Evolutionary conservation across 2,888 invertebrate genomes (phyloP), one percentile per base, ranked within the genome.

Genomic region (Girardia tigrina): DNA sequence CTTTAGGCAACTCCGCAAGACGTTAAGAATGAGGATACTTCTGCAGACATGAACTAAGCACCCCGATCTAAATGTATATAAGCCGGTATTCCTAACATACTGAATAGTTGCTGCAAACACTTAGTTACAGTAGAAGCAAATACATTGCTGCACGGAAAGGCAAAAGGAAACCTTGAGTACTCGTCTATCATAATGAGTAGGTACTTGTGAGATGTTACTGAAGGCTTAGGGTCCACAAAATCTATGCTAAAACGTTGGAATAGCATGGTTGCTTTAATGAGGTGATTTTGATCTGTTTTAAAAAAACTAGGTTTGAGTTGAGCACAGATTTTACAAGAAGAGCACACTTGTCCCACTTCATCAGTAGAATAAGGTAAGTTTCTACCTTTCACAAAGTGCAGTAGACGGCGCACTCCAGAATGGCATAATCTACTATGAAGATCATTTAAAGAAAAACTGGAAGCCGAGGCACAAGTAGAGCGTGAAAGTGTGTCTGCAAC

Each of bases 241-340:
- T 79, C 77, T 6, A 79, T 14, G 36, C 76, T 78, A 0, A 79
- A 42, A 26, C 78, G 75, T 75, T 79, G 78, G 70, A 78, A 77
- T 0, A 76, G 77, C 2, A 77, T 69, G 28, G 78, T 79, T 16
- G 79, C 79, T 74, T 78, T 78, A n/a, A 78, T 76, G 12, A 79
- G 71, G 2, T 29, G 36, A 6, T 26, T 56, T 28, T 26, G 23
- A 6, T 26, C 12, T 72, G 29, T 26, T 28, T 72, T 76, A n/a
- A 8, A 56, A 42, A 74, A 77, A 36, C 72, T 74, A 1, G 74
- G 76, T 71, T 78, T 78, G 6, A 76, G 4, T 28, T 76, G 75
- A 26, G 56, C 36, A 72, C 78, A 78, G 28, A 42, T 71, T 1
- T 16, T 26, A 77, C 77, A 72, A 42, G 12, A 56, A 8, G 42